Evolutionary conservation across 1,140 invertebrate species (phyloP).

Genomic region (Euwallacea fornicatus): DNA sequence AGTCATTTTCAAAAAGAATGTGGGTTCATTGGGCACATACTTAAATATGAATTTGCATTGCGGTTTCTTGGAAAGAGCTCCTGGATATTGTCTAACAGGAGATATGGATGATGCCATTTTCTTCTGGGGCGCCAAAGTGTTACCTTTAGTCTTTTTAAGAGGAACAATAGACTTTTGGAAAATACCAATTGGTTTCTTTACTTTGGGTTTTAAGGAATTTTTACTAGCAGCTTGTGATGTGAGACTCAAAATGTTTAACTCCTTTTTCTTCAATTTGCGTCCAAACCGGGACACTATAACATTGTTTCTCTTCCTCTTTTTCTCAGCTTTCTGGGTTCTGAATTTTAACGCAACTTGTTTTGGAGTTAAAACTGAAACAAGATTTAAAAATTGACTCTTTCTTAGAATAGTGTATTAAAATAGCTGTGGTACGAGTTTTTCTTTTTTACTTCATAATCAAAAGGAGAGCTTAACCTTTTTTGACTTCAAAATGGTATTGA

Average conservation of each 20-base stretch:
- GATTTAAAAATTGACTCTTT: conserved; percentile 8
- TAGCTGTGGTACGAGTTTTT: background rate
- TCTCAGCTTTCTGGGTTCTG: conserved; percentile 20
- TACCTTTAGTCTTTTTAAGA: background rate
- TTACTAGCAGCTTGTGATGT: background rate
- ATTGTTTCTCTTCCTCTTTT: conserved; percentile 28
- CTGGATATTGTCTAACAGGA: background rate
- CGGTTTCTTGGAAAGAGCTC: conserved; percentile 6
- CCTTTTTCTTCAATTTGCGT: conserved; percentile 26
- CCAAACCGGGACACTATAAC: conserved; percentile 25
- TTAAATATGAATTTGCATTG: conserved; percentile 28
- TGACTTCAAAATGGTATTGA: too few species aligned
- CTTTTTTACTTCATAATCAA: background rate
- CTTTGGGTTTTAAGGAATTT: background rate
- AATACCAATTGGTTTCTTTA: background rate
- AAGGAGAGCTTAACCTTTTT: too few species aligned
- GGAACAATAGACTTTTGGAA: too few species aligned
- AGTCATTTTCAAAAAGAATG: conserved; percentile 34
- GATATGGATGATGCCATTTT: conserved; percentile 15
- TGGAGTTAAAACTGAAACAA: conserved; percentile 16
- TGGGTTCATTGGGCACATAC: conserved; percentile 17
- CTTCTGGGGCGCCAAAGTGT: background rate
- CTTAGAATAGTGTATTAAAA: too few species aligned
- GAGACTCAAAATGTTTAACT: conserved; percentile 12
- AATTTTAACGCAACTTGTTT: conserved; percentile 26